Base-by-base conservation (phyloP, 23 tunicate genomes). In the Phallusia fumigata region DNA sequence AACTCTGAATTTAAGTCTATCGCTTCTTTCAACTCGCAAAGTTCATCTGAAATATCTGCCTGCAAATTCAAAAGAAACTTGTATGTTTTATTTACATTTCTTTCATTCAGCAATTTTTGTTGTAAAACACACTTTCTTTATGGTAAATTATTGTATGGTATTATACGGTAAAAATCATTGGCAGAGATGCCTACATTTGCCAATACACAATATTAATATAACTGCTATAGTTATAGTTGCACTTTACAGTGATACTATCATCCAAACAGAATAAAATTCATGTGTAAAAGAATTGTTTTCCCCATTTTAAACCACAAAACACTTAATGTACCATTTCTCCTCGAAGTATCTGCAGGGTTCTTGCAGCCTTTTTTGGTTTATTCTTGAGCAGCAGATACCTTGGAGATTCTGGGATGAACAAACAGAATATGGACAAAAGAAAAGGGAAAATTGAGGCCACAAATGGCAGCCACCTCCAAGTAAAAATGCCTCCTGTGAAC, bases 401-500 rank as follows among this genome's bases (percentile, higher is more conserved):
- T 1, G 98, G 98, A 22, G 93, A 53, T 82, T 93, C 98, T 0
- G 88, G 89, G 10, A 88, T 53, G 35, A 87, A 84, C 47, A 84
- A 53, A 32, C 86, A 84, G 26, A 76, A 82, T 45, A 88, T 35
- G 35, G 83, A 49, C 30, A 65, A 85, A 50, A 75, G 15, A 0
- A 82, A 83, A 19, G 90, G 81, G 0, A 90, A 35, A 15, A 44
- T 32, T 31, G 92, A 89, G 19, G 35, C 32, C 18, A 47, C 85
- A 10, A 93, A 21, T 0, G 98, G 86, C 44, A 93, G 79, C 90
- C 90, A 88, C 18, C 98, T 40, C 98, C 98, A 93, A n/a, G 90
- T 53, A 31, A 88, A 26, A 19, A 82, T 34, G 19, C 91, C 84
- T 34, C 92, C 91, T 87, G 77, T 0, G 32, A 0, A 36, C 16